Conservation (phyloP, 2,888 invertebrate species). For the Phyllotreta striolata region DNA sequence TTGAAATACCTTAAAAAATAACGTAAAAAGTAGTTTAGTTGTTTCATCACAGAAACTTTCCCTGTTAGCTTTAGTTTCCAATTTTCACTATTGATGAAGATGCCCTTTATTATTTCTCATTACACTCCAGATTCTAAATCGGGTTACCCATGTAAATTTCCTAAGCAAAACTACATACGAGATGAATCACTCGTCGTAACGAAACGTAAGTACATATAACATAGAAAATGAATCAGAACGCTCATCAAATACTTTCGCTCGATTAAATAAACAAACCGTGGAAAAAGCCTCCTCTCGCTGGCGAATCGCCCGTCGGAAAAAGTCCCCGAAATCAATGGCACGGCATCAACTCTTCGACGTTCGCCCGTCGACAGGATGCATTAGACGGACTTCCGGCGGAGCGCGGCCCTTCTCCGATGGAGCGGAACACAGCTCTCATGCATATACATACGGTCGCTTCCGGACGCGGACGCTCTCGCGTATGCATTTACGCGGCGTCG, state of each 20-base stretch:
- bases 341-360: conserved; percentile 44
- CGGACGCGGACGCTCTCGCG: conserved; percentile 44
- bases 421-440: conserved; percentile 61
- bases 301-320: conserved; percentile 4
- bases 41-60: no score
- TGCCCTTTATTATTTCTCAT: no score
- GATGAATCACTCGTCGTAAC: no score
- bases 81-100: no score
- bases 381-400: conserved; percentile 69
- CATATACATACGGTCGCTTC: conserved; percentile 59
- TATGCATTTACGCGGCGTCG: conserved; percentile 43
- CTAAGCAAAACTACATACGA: no score
- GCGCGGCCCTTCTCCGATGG: conserved; percentile 58
- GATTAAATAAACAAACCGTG: conserved; percentile 18
- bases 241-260: conserved; percentile 13
- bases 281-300: not conserved
- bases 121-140: no score
- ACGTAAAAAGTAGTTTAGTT: no score
- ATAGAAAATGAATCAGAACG: no score
- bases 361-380: conserved; percentile 63
- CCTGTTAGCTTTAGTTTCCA: no score
- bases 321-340: conserved; percentile 26
- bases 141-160: no score
- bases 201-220: no score
- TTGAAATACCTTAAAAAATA: no score